Evolutionary conservation across 2,113 vertebrate genomes (phyloP).

Genomic region (Herpetotheres cachinnans): DNA sequence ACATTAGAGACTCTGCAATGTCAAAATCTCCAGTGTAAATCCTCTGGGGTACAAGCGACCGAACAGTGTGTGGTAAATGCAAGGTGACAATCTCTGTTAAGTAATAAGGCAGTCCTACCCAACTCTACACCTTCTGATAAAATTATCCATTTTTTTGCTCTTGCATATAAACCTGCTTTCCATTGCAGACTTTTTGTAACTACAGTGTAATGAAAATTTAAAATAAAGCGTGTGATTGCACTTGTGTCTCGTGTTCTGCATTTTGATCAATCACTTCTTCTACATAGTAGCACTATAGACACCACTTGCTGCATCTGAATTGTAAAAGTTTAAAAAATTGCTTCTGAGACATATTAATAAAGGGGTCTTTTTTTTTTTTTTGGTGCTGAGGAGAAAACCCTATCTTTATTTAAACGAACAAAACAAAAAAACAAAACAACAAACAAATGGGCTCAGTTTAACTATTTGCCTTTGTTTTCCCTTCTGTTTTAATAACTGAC

Average conservation of each 20-base stretch:
- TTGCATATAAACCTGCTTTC: slow-evolving; percentile 23
- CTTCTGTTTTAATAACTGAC: neutral
- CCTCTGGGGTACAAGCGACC: neutral
- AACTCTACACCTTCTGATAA: neutral
- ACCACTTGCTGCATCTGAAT: neutral
- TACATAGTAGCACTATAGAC: neutral
- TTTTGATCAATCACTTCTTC: neutral
- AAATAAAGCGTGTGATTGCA: slow-evolving; percentile 67
- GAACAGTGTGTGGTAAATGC: neutral
- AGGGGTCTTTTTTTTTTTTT: neutral
- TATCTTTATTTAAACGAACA: neutral
- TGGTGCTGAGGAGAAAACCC: neutral
- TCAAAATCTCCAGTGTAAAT: neutral
- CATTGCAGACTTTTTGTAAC: slow-evolving; percentile 1
- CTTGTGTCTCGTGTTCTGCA: neutral
- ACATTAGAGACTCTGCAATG: neutral
- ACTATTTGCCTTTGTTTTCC: neutral
- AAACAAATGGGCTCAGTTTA: neutral
- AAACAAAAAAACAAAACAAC: too few relatives aligned
- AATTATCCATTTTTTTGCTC: slow-evolving; percentile 13
- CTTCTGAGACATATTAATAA: neutral
- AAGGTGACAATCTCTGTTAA: neutral
- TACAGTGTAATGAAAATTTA: slow-evolving; percentile 35
- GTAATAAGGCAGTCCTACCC: neutral
- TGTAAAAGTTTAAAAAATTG: neutral